Evolutionary conservation across 1,140 invertebrate genomes (phyloP).

Genomic region (Drosophila kikkawai): DNA sequence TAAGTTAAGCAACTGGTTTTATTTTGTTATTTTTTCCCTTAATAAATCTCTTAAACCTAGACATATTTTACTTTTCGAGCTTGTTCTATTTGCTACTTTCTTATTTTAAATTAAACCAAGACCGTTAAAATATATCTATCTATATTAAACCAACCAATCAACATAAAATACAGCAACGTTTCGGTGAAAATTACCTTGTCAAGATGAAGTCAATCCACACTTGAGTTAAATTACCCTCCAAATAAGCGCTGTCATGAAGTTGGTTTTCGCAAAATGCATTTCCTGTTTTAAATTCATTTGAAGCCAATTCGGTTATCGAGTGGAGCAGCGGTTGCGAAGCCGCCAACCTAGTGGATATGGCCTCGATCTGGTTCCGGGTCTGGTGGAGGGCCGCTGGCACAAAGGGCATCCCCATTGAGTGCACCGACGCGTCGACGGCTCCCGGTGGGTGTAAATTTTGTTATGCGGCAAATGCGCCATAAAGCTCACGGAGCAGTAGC

Average conservation of each 20-base stretch:
- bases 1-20: too few relatives aligned
- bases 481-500: conserved; percentile 57
- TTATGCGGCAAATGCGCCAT: conserved; percentile 77
- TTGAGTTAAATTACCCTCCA: conserved; percentile 14
- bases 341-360: conserved; percentile 37
- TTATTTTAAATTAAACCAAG: too few relatives aligned
- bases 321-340: conserved; percentile 13
- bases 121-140: background rate
- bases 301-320: conserved; percentile 32
- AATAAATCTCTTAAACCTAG: background rate
- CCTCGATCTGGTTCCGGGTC: conserved; percentile 18
- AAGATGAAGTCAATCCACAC: background rate
- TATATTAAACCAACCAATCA: background rate
- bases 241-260: conserved; percentile 14
- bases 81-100: too few relatives aligned
- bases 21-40: too few relatives aligned
- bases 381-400: conserved; percentile 18
- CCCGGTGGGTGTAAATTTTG: conserved; percentile 77
- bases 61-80: background rate
- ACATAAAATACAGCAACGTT: background rate
- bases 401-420: conserved; percentile 53
- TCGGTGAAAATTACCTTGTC: background rate
- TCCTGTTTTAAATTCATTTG: conserved; percentile 41
- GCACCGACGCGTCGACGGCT: conserved; percentile 35
- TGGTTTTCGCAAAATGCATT: conserved; percentile 33